A percentile compares a stretch with the other conserved stretches of the same genome.
Evolutionary conservation across 2,888 invertebrate species (phyloP).

Genomic region (Leptarthrus brevirostris): DNA sequence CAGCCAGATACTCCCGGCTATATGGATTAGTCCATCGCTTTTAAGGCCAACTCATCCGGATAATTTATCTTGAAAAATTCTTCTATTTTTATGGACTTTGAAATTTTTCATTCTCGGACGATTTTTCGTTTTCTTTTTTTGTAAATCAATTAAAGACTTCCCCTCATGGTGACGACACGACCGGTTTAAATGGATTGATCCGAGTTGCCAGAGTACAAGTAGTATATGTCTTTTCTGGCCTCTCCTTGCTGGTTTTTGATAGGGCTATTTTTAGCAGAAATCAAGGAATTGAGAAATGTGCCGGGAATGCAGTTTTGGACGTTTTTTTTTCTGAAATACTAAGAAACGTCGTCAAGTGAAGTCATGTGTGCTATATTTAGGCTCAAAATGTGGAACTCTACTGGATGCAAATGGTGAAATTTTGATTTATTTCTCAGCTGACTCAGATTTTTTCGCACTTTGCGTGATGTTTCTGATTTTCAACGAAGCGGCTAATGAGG

Average conservation of each 20-base stretch:
- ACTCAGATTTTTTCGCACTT: conserved; percentile 18
- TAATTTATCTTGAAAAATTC: not conserved
- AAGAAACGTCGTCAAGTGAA: not conserved
- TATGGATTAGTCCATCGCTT: not conserved
- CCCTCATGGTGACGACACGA: not conserved
- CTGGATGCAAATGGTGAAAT: not conserved
- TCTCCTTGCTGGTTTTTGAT: not conserved
- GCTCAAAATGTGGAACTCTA: not conserved
- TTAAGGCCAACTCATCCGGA: not conserved
- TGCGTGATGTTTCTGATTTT: conserved; percentile 2
- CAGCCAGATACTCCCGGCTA: not conserved
- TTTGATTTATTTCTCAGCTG: conserved; percentile 4
- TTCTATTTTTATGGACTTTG: not conserved
- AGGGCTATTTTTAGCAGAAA: not conserved
- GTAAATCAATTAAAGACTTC: not conserved
- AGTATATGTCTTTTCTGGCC: not conserved
- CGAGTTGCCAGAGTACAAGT: not conserved
- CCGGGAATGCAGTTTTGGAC: not conserved
- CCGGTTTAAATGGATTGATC: not conserved
- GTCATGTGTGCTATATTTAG: not conserved
- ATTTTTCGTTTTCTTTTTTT: not conserved
- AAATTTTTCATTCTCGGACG: not conserved
- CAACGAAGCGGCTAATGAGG: not conserved
- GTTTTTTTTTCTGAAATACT: not conserved
- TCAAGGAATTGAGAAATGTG: not conserved